These are phyloP conservation scores for Harpalus rubripes DNA, from an alignment of 2,888 invertebrate genomes.

Conservation along the genomic window DNA sequence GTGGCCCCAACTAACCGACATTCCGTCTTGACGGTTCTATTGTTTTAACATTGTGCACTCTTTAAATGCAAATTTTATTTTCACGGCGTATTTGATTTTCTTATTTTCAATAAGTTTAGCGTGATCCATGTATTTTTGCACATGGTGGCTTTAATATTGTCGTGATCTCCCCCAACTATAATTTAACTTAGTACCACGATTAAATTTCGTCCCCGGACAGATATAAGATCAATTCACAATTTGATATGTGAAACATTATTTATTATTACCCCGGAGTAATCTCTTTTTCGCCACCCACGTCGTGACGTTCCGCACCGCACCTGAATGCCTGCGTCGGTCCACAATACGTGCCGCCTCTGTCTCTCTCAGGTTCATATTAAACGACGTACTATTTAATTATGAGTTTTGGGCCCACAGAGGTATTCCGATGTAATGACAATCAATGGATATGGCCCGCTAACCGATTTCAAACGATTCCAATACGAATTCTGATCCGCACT, in stretches of 20 bases:
- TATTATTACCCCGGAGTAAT: background rate
- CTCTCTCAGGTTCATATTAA: slow-evolving; percentile 19
- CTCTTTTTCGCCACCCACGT: too few species aligned
- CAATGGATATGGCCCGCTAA: slow-evolving; percentile 25
- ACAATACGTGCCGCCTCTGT: slow-evolving; percentile 29
- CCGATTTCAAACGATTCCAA: slow-evolving; percentile 13
- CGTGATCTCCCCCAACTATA: too few species aligned
- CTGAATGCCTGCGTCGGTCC: slow-evolving; percentile 25
- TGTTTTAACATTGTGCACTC: too few species aligned
- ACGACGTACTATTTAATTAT: slow-evolving; percentile 42
- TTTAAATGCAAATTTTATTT: too few species aligned
- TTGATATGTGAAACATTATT: background rate
- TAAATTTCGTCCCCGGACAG: background rate
- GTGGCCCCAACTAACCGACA: too few species aligned
- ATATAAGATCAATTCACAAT: background rate
- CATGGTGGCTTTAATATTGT: too few species aligned
- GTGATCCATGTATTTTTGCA: too few species aligned
- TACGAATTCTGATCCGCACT: background rate
- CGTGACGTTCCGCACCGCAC: background rate
- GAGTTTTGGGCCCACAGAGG: slow-evolving; percentile 6
- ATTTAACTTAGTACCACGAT: background rate
- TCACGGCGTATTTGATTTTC: too few species aligned
- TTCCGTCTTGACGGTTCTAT: too few species aligned
- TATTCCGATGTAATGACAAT: slow-evolving; percentile 28
- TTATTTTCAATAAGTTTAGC: too few species aligned